Percentiles rank a stretch among this genome's conserved stretches.
Evolutionary conservation across 2,797 vertebrate species (phyloP).

Genomic region (Pseudochaenichthys georgianus): DNA sequence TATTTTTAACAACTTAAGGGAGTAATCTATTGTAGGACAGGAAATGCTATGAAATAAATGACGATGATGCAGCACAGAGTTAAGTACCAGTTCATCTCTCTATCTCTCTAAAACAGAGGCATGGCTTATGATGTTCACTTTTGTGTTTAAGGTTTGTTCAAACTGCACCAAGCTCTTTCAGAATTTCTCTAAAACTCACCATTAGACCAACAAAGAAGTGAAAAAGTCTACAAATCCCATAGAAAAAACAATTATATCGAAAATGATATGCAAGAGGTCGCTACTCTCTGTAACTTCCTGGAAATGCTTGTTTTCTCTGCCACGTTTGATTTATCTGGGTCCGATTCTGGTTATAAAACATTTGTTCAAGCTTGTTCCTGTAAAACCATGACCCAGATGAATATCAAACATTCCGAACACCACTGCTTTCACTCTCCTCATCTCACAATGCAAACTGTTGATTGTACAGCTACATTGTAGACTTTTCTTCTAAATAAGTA

Average conservation of each 20-base stretch:
- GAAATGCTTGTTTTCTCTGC: background rate
- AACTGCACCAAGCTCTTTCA: background rate
- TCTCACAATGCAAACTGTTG: background rate
- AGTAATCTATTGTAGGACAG: background rate
- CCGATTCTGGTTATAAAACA: background rate
- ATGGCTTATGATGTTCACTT: no score
- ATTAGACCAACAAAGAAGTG: background rate
- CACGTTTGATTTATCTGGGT: background rate
- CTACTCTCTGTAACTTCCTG: background rate
- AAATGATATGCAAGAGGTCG: background rate
- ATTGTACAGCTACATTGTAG: background rate
- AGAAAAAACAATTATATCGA: background rate
- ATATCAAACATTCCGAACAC: background rate
- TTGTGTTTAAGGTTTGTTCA: background rate
- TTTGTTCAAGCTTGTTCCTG: background rate
- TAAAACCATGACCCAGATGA: background rate
- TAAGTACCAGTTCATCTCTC: no score
- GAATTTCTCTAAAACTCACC: background rate
- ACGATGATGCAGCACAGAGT: background rate
- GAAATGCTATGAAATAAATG: background rate
- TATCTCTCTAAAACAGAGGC: no score
- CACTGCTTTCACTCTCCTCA: background rate
- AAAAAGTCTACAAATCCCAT: background rate
- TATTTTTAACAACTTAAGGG: background rate
- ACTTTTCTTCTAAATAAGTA: background rate